phyloP scores from a whole-genome alignment of 2,888 invertebrate genomes.

The Trachelus tabidus region DNA sequence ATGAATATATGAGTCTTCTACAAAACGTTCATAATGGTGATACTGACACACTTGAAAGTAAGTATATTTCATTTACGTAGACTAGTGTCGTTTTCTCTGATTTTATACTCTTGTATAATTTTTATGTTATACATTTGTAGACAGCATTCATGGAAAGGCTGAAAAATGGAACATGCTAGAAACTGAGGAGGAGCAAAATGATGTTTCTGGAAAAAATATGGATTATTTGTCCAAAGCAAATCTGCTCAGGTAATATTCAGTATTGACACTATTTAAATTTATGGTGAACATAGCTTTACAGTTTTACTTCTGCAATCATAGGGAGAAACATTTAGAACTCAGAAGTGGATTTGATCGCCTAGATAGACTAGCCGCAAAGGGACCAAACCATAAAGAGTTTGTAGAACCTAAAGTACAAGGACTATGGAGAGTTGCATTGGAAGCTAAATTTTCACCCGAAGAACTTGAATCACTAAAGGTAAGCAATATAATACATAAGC shows the following conservation, averaged over 20 bases:
- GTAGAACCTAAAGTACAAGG: constrained; percentile 91
- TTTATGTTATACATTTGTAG: constrained; percentile 63
- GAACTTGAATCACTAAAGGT: constrained; percentile 88
- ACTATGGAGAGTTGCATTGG: constrained; percentile 85
- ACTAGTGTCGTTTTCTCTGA: not conserved
- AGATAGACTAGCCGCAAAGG: constrained; percentile 79
- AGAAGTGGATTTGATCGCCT: constrained; percentile 84
- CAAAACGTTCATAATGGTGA: constrained; percentile 75
- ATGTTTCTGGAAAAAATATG: constrained; percentile 69
- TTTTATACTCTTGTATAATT: constrained; percentile 3
- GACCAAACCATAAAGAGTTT: constrained; percentile 86
- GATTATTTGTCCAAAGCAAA: constrained; percentile 78
- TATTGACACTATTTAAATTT: not conserved
- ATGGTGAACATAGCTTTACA: not conserved
- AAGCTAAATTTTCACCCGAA: constrained; percentile 82
- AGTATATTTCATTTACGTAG: constrained; percentile 39
- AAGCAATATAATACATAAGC: constrained; percentile 28
- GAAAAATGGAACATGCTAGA: constrained; percentile 78
- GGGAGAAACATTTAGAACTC: constrained; percentile 80
- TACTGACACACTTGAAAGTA: constrained; percentile 76
- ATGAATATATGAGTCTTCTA: constrained; percentile 86
- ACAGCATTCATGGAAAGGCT: constrained; percentile 78
- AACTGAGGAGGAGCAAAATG: constrained; percentile 68
- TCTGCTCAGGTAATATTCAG: constrained; percentile 67
- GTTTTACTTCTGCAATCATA: constrained; percentile 37